Base-by-base conservation (phyloP, 2,888 invertebrate species). In the Oxycera nigricornis region DNA sequence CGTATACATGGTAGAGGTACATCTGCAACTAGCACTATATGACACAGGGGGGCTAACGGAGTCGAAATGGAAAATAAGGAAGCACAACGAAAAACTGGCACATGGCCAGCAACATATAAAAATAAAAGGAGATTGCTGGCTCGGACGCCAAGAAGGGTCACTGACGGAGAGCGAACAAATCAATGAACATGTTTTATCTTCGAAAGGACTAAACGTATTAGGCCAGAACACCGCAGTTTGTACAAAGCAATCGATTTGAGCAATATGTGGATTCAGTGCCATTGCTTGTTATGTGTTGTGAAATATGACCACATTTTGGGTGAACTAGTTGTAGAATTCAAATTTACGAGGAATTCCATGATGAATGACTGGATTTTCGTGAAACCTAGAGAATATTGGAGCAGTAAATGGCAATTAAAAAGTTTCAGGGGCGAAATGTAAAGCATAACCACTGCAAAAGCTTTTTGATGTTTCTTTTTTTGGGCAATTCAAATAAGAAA, bases 81-180 rank as follows among this genome's bases (percentile, higher is more conserved):
- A 70, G 70, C 28, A 70, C 22, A 55, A 20, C 55, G 70, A 55
- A 70, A 70, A 70, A 31, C 70, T 70, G 70, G 70, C 70, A 70
- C 70, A 52, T 70, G 70, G 70, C 70, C 70, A 70, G 70, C 35
- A 3, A 41, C 30, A 26, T 22, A 39, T 39, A 41, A n/a, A 31
- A 31, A 61, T 68, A n/a, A 7, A 55, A 70, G 70, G 52, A 52
- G 70, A 70, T 70, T 70, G 22, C 52, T 70, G 52, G 65, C 39
- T 30, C 24, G 41, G 70, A 70, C 55, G 55, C 70, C 55, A 70
- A 55, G 55, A 70, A 70, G 55, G 70, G 70, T 70, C 70, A 70
- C 70, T 70, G 55, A 22, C 70, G 70, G 31, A 46, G 39, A 68
- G 50, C 68, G 55, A 22, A 31, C 20, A 28, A 70, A 70, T 70